Evolutionary conservation across 2,797 vertebrate genomes (phyloP).

Genomic region (Sebastes nivosus): DNA sequence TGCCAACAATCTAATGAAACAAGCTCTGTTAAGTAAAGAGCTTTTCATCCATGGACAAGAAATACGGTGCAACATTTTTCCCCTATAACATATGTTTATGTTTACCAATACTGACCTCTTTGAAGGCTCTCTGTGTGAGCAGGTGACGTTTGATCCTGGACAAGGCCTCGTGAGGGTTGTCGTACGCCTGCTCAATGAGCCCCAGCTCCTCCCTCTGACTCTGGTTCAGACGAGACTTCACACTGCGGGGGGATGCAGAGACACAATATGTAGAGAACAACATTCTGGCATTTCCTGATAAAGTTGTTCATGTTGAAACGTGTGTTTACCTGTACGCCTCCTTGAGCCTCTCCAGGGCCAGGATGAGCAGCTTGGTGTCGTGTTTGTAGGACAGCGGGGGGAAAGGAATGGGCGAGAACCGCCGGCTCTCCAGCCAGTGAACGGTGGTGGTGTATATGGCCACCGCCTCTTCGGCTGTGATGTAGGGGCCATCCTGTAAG

Average conservation of each 20-base stretch:
- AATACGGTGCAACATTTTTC: not conserved
- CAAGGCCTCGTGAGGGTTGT: constrained; percentile 98
- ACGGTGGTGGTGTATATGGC: constrained; percentile 99
- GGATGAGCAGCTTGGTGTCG: constrained; percentile 97
- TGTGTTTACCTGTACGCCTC: constrained; percentile 94
- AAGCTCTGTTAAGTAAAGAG: not conserved
- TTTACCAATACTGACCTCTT: constrained; percentile 85
- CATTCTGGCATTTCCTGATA: too few relatives aligned
- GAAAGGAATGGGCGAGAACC: constrained; percentile 99
- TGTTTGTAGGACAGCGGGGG: constrained; percentile 98
- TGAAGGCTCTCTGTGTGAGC: constrained; percentile 99
- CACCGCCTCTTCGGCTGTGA: constrained; percentile 98
- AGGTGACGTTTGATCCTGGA: constrained; percentile 99
- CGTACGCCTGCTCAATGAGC: constrained; percentile 97
- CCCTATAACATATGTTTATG: too few relatives aligned
- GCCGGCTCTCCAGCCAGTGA: constrained; percentile 98
- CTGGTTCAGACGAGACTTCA: constrained; percentile 98
- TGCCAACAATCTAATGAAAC: not conserved
- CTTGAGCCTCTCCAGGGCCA: constrained; percentile 97
- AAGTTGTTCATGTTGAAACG: not conserved
- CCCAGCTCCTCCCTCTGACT: constrained; percentile 98
- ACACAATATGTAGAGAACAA: not conserved
- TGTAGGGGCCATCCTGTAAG: constrained; percentile 95
- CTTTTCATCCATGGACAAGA: not conserved
- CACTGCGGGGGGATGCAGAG: constrained; percentile 77